Evolutionary conservation across 2,797 vertebrate genomes (phyloP).

Genomic region (Urosaurus nigricauda): DNA sequence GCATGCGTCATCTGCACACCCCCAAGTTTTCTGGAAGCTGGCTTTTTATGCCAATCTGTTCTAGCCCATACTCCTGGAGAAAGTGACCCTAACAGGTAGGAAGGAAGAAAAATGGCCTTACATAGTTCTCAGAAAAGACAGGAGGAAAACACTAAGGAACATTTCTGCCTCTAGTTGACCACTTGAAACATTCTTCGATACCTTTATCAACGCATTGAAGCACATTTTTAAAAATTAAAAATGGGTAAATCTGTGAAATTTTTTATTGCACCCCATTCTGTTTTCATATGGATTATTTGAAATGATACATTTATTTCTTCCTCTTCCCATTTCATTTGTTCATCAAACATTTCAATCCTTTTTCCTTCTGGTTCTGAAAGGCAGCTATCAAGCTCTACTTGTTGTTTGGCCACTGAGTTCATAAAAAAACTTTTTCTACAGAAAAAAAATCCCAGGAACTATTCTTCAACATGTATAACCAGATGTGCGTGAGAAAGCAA

Average conservation of each 20-base stretch:
- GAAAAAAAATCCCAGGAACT: background rate
- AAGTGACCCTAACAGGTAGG: too few relatives aligned
- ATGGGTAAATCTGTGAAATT: background rate
- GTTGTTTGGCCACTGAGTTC: background rate
- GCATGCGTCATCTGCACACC: too few relatives aligned
- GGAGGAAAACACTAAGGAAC: too few relatives aligned
- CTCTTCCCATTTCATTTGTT: background rate
- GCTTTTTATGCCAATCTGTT: too few relatives aligned
- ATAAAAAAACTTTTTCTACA: background rate
- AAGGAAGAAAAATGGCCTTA: too few relatives aligned
- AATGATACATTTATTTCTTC: background rate
- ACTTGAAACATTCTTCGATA: too few relatives aligned
- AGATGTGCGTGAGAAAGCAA: background rate
- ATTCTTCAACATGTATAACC: background rate
- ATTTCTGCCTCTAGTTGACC: too few relatives aligned
- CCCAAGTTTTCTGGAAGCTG: too few relatives aligned
- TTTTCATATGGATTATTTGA: background rate
- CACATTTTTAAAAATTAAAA: too few relatives aligned
- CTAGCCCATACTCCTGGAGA: too few relatives aligned
- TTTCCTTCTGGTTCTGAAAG: background rate
- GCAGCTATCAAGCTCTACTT: background rate
- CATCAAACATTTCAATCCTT: background rate
- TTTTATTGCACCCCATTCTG: background rate
- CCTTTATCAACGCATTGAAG: too few relatives aligned
- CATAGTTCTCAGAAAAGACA: too few relatives aligned